phyloP scores from a whole-genome alignment of 2,888 invertebrate species.

The Diabrotica balteata region DNA sequence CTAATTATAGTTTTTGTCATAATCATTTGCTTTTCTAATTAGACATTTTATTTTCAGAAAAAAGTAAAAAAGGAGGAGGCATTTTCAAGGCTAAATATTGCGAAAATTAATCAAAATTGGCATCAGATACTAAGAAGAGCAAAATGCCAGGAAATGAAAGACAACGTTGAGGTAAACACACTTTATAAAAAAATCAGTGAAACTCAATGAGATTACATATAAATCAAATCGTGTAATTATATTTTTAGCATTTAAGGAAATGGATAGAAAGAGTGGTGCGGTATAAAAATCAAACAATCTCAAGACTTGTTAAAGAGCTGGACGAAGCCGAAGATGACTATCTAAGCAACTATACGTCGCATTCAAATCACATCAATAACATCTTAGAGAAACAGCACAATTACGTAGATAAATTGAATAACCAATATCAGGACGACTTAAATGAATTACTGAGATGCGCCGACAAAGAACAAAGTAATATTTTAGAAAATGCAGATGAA shows the following conservation, averaged over 20 bases:
- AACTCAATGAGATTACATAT: too few species aligned
- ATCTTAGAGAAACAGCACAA: conserved; percentile 67
- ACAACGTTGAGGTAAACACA: conserved; percentile 68
- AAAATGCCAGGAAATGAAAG: conserved; percentile 77
- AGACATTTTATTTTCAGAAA: conserved; percentile 66
- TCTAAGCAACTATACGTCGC: conserved; percentile 73
- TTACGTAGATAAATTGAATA: conserved; percentile 60
- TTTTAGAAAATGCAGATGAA: conserved; percentile 57
- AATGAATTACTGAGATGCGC: conserved; percentile 63
- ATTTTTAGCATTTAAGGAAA: conserved; percentile 63
- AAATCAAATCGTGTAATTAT: background rate
- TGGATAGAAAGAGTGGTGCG: conserved; percentile 71
- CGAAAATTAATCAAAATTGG: conserved; percentile 88
- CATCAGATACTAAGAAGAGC: conserved; percentile 76
- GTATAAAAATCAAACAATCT: conserved; percentile 73
- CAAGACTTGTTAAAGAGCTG: conserved; percentile 69
- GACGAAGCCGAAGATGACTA: conserved; percentile 79
- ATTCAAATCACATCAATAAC: conserved; percentile 73
- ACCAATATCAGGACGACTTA: conserved; percentile 63
- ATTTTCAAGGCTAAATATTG: conserved; percentile 78
- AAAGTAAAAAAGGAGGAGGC: conserved; percentile 84
- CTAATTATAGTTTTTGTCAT: background rate
- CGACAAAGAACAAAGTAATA: conserved; percentile 64
- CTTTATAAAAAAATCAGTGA: too few species aligned
- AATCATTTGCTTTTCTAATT: too few species aligned